Percentiles rank a stretch among this genome's conserved stretches.
Conservation (phyloP, 2,113 vertebrate genomes). For the Macquaria ambigua region DNA sequence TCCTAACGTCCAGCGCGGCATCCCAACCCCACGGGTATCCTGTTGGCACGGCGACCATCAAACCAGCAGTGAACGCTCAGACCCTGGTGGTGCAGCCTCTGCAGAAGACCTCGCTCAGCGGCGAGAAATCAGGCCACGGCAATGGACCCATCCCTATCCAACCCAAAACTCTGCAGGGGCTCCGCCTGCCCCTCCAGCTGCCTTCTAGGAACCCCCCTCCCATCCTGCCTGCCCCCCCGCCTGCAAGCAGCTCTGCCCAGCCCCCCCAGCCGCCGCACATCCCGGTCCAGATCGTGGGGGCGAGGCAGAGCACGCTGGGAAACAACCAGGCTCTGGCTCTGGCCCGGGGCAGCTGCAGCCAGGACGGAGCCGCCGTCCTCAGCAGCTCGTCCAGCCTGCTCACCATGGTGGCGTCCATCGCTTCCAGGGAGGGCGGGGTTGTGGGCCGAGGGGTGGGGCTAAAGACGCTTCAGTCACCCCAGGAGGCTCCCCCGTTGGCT, state of each 20-base stretch:
- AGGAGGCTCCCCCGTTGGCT: slow-evolving; percentile 66
- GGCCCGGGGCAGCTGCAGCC: slow-evolving; percentile 80
- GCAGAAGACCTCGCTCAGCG: slow-evolving; percentile 83
- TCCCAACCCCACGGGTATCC: slow-evolving; percentile 82
- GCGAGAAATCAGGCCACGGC: slow-evolving; percentile 68
- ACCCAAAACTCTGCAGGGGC: slow-evolving; percentile 88
- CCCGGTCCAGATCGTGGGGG: slow-evolving; percentile 94
- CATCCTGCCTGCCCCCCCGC: slow-evolving; percentile 81
- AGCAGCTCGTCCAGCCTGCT: slow-evolving; percentile 80
- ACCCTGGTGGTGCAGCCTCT: slow-evolving; percentile 96
- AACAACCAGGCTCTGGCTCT: slow-evolving; percentile 91
- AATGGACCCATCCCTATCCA: slow-evolving; percentile 91
- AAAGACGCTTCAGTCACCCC: slow-evolving; percentile 82
- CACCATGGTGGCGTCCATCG: slow-evolving; percentile 81
- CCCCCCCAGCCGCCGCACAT: slow-evolving; percentile 88
- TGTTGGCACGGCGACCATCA: slow-evolving; percentile 89
- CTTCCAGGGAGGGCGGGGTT: slow-evolving; percentile 72
- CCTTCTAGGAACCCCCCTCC: slow-evolving; percentile 83
- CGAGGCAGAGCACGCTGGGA: slow-evolving; percentile 89
- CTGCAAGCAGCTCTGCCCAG: slow-evolving; percentile 79
- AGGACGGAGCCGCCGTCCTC: slow-evolving; percentile 65
- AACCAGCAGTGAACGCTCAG: slow-evolving; percentile 87
- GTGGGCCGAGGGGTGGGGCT: slow-evolving; percentile 80
- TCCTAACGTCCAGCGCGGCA: slow-evolving; percentile 75
- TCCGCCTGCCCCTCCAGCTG: slow-evolving; percentile 83